Conservation (phyloP, 53 echinoderm and acorn worm species). For the Patiria pectinifera region DNA sequence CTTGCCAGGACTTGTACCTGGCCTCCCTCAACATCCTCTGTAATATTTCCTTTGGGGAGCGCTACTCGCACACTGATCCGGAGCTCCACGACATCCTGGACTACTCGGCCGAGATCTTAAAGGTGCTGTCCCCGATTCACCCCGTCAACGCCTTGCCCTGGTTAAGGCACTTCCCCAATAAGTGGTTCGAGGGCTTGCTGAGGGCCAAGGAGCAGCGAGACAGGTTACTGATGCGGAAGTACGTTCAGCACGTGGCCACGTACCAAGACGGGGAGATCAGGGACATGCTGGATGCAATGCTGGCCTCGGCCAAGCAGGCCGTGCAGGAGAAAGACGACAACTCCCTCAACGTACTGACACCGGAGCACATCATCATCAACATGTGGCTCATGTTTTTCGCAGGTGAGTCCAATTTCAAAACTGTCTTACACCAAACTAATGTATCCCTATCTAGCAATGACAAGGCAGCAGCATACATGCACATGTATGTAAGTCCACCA, state of each 20-base stretch:
- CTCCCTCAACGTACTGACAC: constrained; percentile 82
- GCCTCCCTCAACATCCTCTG: constrained; percentile 97
- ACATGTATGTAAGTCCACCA: no score
- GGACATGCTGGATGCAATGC: constrained; percentile 94
- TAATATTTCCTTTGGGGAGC: constrained; percentile 94
- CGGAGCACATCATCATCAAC: constrained; percentile 96
- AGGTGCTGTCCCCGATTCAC: constrained; percentile 94
- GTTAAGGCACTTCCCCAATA: constrained; percentile 96
- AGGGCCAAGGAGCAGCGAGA: constrained; percentile 91
- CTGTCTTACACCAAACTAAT: background rate
- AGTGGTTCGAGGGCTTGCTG: constrained; percentile 96
- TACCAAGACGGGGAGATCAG: constrained; percentile 88
- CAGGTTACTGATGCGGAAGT: constrained; percentile 93
- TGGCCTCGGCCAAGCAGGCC: constrained; percentile 88
- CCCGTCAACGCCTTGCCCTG: constrained; percentile 97
- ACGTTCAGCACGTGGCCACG: constrained; percentile 93
- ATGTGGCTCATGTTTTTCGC: constrained; percentile 99
- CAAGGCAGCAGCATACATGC: background rate
- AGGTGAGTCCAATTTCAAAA: constrained; percentile 69
- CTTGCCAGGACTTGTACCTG: constrained; percentile 87
- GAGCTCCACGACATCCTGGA: constrained; percentile 93
- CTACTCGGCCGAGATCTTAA: constrained; percentile 94
- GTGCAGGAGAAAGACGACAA: constrained; percentile 85
- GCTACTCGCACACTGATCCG: constrained; percentile 84
- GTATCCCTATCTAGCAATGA: background rate